Percentiles rank a stretch among this genome's conserved stretches.
Evolutionary conservation across 2,113 vertebrate species (phyloP).

Genomic region (Oenanthe melanoleuca): DNA sequence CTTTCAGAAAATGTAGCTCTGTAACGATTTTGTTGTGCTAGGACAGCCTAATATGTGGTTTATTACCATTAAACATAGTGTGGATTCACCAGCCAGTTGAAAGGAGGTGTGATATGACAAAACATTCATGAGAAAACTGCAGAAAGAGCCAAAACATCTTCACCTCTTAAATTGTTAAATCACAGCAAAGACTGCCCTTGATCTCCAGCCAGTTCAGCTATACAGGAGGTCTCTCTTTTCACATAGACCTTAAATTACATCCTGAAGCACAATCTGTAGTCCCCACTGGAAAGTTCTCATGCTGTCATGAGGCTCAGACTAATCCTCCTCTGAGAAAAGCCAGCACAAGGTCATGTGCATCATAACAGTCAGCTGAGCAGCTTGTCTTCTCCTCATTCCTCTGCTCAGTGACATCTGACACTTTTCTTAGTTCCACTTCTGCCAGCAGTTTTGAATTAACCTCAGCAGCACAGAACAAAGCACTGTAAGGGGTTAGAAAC

Average conservation of each 20-base stretch:
- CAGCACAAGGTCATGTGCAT: background rate
- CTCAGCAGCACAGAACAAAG: background rate
- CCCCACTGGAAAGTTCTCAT: background rate
- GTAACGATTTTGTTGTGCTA: background rate
- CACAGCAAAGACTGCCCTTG: background rate
- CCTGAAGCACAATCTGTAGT: background rate
- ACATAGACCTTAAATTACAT: constrained; percentile 11
- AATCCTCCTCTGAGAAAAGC: constrained; percentile 26
- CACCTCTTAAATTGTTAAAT: background rate
- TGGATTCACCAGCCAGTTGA: background rate
- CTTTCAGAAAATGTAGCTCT: background rate
- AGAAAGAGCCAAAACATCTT: background rate
- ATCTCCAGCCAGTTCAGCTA: background rate
- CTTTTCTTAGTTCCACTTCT: background rate
- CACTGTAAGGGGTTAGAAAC: background rate
- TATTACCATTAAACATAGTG: background rate
- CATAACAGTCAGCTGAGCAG: background rate
- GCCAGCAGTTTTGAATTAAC: constrained; percentile 7
- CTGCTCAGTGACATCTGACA: background rate
- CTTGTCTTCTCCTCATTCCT: background rate
- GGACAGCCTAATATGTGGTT: background rate
- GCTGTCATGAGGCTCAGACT: background rate
- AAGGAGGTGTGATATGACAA: background rate
- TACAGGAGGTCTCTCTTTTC: background rate
- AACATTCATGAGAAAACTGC: background rate